These are phyloP conservation scores for Caenorhabditis inopinata DNA, from an alignment of 1,140 invertebrate species.

Conservation along the genomic window DNA sequence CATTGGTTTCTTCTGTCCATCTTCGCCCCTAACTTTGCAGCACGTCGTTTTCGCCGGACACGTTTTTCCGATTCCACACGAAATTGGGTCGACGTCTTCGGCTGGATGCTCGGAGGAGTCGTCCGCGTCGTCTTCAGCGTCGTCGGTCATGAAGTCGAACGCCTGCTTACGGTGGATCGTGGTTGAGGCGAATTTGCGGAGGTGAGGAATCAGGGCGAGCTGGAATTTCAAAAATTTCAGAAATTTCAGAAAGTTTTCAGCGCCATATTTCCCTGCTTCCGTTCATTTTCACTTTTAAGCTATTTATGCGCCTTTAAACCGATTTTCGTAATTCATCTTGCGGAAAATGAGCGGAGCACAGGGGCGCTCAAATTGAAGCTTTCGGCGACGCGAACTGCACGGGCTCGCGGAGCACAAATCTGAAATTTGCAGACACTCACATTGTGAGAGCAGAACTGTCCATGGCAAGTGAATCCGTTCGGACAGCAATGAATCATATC, in stretches of 20 bases:
- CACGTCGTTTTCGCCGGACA: constrained; percentile 34
- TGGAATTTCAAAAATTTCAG: background rate
- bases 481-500: constrained; percentile 66
- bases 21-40: background rate
- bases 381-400: too few species aligned
- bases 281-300: too few species aligned
- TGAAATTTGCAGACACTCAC: too few species aligned
- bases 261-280: background rate
- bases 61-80: constrained; percentile 6
- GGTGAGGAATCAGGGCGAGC: background rate
- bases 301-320: too few species aligned
- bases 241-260: background rate
- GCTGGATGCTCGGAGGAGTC: background rate
- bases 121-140: background rate
- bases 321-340: too few species aligned
- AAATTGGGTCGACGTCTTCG: background rate
- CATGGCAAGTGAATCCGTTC: constrained; percentile 43
- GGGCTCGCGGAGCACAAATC: too few species aligned
- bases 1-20: background rate
- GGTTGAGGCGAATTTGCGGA: constrained; percentile 39
- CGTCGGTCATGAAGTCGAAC: background rate
- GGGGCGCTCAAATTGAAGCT: too few species aligned
- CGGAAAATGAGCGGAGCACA: too few species aligned
- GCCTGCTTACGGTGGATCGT: constrained; percentile 7
- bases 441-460: constrained; percentile 21